Evolutionary conservation across 2,888 invertebrate genomes (phyloP), one percentile per base, ranked within the genome.

Genomic region (Odontocolon sp.): DNA sequence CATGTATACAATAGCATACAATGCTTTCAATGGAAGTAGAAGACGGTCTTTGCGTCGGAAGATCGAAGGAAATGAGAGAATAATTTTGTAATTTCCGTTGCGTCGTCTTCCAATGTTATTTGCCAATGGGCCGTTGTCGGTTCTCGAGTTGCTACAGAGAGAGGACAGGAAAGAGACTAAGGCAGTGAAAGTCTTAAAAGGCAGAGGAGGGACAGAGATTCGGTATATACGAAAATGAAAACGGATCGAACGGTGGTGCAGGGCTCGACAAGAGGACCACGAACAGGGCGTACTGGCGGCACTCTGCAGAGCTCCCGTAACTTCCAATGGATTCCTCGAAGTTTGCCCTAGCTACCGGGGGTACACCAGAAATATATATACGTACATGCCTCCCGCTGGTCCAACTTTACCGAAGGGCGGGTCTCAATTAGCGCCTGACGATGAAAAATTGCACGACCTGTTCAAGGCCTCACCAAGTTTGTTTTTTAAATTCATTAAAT

Each of bases 381-480:
- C 57, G 56, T 45, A 72, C 33, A 52, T 18, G 38, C 59, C 38
- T 54, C 31, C 36, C 52, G 52, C 56, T 45, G 69, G 77, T 73
- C 59, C 59, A 77, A 79, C 78, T 78, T 80, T 73, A 61, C 74
- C 80, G 70, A 73, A 77, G 74, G 81, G 79, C 70, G 64, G 80
- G 79, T 81, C 81, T 85, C 83, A 85, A 85, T 85, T 85, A 84
- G 82, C 79, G 77, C 59, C 78, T 81, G 82, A 84, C 83, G 84
- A 85, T 85, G 85, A 85, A 85, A 84, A 85, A 85, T 85, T 73
- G 76, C 73, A 38, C 69, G 45, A 61, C 59, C 76, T 50, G 69
- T 73, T 71, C 68, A 61, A 71, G 76, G 59, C 63, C 42, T 59
- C 71, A 45, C 21, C 59, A 59, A 76, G 70, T 70, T 73, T 69